Evolutionary conservation across 2,888 invertebrate species (phyloP), one percentile per base, ranked within the genome.

Genomic region (Acrobasis repandana): DNA sequence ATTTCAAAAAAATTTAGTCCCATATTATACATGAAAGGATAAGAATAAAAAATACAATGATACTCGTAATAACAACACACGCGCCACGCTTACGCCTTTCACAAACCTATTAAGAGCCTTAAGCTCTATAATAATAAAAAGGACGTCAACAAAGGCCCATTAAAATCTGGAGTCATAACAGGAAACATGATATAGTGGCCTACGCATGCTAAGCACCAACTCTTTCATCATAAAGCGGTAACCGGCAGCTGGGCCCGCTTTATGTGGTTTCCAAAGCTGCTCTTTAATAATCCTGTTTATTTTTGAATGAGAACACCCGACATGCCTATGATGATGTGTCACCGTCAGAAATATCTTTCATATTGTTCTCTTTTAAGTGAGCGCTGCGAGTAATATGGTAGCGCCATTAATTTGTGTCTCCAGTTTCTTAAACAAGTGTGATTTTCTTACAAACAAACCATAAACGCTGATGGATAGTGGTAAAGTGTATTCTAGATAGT

Each of bases 131-230:
- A 85, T 83, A 80, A 85, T 85, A 85, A 87, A 86, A 83, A 76
- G 75, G 73, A 79, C 74, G 66, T 80, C 74, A 85, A 90, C 86
- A 90, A 90, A 90, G 83, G 76, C 72, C 76, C 79, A 86, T 90
- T 87, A 89, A 91, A 90, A 89, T 86, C 82, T 89, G 76, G 85
- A 90, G 88, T 89, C 87, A 92, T 91, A 92, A 92, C 90, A 90
- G 90, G 91, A 89, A 91, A 92, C 76, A 76, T 86, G 90, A 92
- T 91, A 90, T 82, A 80, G 85, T 82, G 85, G 83, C 79, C 73
- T 79, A 78, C 76, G 78, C 52, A 36, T 18, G 79, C 74, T 75
- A 75, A 82, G 81, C 78, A 85, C 79, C 76, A 83, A 80, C 82
- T 83, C 88, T 89, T 90, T 88, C 88, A 88, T 90, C 88, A 87